Conservation (phyloP, 2,888 invertebrate species). For the Meganola albula region DNA sequence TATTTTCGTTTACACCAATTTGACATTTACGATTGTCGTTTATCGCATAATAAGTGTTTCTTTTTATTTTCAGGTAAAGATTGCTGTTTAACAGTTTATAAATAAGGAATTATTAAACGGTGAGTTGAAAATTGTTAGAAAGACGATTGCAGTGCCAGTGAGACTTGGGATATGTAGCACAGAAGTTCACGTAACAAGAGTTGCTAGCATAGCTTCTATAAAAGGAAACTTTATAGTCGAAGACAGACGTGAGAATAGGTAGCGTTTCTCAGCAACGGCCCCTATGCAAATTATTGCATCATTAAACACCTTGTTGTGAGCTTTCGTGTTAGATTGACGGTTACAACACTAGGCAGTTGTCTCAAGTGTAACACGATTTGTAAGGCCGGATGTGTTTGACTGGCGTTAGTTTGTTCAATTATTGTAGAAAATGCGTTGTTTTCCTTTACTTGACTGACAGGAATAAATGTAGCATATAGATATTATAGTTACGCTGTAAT, state of each 20-base stretch:
- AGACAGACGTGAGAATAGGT: constrained; percentile 72
- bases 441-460: constrained; percentile 23
- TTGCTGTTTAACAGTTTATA: constrained; percentile 41
- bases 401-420: constrained; percentile 61
- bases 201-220: constrained; percentile 42
- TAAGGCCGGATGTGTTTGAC: constrained; percentile 64
- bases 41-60: constrained; percentile 40
- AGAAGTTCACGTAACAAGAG: constrained; percentile 52
- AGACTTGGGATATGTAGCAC: constrained; percentile 36
- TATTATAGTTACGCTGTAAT: too few species aligned
- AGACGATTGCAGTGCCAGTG: constrained; percentile 18
- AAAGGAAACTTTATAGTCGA: constrained; percentile 47
- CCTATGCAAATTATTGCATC: constrained; percentile 75
- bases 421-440: constrained; percentile 42
- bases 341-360: constrained; percentile 36
- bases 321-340: constrained; percentile 65
- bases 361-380: constrained; percentile 42
- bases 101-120: constrained; percentile 47
- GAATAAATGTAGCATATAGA: too few species aligned
- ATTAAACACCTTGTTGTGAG: constrained; percentile 69
- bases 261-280: constrained; percentile 47
- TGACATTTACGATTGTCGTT: constrained; percentile 37
- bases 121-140: constrained; percentile 47
- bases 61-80: constrained; percentile 61
- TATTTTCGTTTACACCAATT: constrained; percentile 28